Percentiles rank a stretch among this genome's conserved stretches.
phyloP scores from a whole-genome alignment of 2,888 invertebrate genomes.

The Heteromyza rotundicornis region DNA sequence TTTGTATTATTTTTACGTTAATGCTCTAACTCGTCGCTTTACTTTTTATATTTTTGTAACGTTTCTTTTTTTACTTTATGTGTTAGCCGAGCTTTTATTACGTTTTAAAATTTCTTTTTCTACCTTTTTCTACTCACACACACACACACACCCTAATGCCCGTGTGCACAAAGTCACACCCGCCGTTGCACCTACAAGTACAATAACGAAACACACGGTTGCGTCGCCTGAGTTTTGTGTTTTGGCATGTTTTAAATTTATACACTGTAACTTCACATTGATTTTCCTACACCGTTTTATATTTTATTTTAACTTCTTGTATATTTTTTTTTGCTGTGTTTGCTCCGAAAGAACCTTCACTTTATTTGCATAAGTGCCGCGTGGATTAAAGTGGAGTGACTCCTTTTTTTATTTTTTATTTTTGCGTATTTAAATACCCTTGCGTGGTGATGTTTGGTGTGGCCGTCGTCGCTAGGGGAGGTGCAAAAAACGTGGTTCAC shows the following conservation, averaged over 20 bases:
- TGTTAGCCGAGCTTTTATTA: too few species aligned
- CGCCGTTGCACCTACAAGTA: too few species aligned
- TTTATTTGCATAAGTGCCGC: slow-evolving; percentile 1
- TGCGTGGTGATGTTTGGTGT: background rate
- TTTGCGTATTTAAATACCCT: background rate
- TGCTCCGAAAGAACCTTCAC: background rate
- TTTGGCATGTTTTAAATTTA: background rate
- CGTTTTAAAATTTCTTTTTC: background rate
- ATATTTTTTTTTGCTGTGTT: background rate
- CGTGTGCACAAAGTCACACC: too few species aligned
- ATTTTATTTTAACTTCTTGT: background rate
- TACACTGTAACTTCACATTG: background rate
- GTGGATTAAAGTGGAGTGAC: background rate
- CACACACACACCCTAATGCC: slow-evolving; percentile 4
- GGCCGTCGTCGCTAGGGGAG: background rate
- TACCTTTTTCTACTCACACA: background rate
- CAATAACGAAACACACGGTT: too few species aligned
- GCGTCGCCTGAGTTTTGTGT: background rate
- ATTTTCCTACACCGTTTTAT: background rate
- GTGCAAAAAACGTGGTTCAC: background rate
- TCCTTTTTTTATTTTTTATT: too few species aligned
- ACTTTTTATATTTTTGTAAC: too few species aligned
- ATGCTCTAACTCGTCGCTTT: too few species aligned
- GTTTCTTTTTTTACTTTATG: too few species aligned
- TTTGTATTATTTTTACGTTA: too few species aligned